Base-by-base conservation (phyloP, 1,140 invertebrate species). In the Vanessa tameamea region DNA sequence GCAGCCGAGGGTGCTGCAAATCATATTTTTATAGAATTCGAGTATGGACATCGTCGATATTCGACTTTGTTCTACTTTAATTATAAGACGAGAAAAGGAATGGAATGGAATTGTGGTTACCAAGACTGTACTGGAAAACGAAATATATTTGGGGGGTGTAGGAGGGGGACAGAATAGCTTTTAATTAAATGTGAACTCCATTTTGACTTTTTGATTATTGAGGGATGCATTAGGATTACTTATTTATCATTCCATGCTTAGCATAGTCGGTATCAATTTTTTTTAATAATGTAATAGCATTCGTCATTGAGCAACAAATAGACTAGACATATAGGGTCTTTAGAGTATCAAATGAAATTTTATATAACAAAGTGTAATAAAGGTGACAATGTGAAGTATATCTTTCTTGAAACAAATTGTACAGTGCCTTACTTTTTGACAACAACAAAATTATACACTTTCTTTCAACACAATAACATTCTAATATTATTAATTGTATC, bases 1-100 rank as follows among this genome's bases (percentile, higher is more conserved):
- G 82, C 93, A 92, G 83, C 93, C 88, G 9, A 86, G 88, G 83
- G 88, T 92, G 14, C 80, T 92, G 20, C 86, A 92, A 83, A 87
- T 94, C 73, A 87, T 93, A 92, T 92, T 91, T 78, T 92, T 92
- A 91, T 92, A 92, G 87, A 85, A 90, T 66, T 82, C 66, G 79
- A 69, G 53, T 63, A 78, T 70, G 85, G 85, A 71, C 86, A 82
- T 68, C 23, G 79, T 71, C 80, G 67, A 63, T 37, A 20, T 73
- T 67, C 64, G 82, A 77, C 76, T 78, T 76, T 83, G 83, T 82
- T 77, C 80, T 80, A 47, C 47, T 69, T 66, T 26, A 23, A 31
- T 59, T 59, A 14, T 63, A 61, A 61, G 31, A 12, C 26, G 37
- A 13, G 1, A 31, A 37, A 63, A 12, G 23, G 8, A 63, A 63